Base-by-base conservation (phyloP, 2,113 vertebrate genomes). In the Heterotilapia buettikoferi region DNA sequence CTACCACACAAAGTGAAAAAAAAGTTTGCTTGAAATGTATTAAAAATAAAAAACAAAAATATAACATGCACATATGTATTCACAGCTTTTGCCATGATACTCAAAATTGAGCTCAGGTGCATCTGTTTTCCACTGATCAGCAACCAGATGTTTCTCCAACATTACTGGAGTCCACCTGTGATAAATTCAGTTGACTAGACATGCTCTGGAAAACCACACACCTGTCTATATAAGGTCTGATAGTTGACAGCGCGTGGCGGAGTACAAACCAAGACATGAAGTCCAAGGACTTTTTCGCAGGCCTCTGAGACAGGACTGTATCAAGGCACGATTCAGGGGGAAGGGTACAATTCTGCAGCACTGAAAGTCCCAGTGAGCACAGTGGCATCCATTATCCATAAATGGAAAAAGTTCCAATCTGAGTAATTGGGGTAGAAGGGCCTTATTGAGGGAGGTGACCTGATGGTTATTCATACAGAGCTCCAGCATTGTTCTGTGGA, bases 191-290 rank as follows among this genome's bases (percentile, higher is more conserved):
- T 12, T 11, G 33, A 38, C 19, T 66, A 38, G 19, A 66, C 61
- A 38, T 38, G 61, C 31, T 68, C 19, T 68, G 61, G 61, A 38
- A 66, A 68, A 38, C 33, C 61, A 66, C 33, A 31, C 61, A 13
- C 2, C 5, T 66, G 19, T 66, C 61, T 38, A 38, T 66, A 38
- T 13, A 21, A 66, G 33, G 33, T 66, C 6, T 0, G 1, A 38
- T 38, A 66, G 33, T n/a, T 66, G 61, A 66, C 61, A 66, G 31
- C 4, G 4, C 0, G 9, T 12, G 61, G 18, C 1, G 1, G 0
- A 66, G 38, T 33, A 68, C 33, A 68, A 38, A 21, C 33, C 31
- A 66, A 66, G 31, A n/a, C 1, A 19, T 63, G 18, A 66, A 66
- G 61, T 36, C 6, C 11, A 68, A 38, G 33, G 11, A 38, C 2